Evolutionary conservation across 1,140 invertebrate genomes (phyloP), one percentile per base, ranked within the genome.

Genomic region (Halotydeus destructor): DNA sequence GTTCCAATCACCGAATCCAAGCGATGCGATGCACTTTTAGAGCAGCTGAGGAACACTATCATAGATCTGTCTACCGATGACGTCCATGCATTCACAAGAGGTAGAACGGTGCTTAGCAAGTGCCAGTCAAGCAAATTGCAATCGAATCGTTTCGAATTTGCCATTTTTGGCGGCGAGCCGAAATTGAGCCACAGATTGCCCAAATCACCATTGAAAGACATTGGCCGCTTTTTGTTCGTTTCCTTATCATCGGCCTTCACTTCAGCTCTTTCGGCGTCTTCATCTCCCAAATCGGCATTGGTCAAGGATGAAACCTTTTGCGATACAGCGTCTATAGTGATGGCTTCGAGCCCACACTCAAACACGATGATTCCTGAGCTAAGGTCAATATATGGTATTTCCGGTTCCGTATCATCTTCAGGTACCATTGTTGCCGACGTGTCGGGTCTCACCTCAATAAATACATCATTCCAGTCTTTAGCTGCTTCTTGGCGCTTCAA

Each of bases 151-250:
- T 79, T 71, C 0, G 85, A 91, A 26, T 89, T 89, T 1, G 86
- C 83, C 12, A 83, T 82, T 48, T 82, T 71, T 0, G 86, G 86
- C 2, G 89, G 88, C 1, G 89, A 86, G 16, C 88, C 88, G 65
- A 94, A 94, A 58, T 93, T 93, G 50, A 94, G 86, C 88, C 88
- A 96, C 9, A 89, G 77, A 0, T 77, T 75, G 56, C 80, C 78
- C 4, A 94, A 61, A 54, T 91, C 78, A 31, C 91, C 77, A 1
- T 59, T 52, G 26, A 60, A 61, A 47, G 59, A 60, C 23, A 12
- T 18, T 37, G 16, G 12, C 16, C 16, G 16, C 22, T 41, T 43
- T 23, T 12, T 39, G 45, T 51, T 18, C 30, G 25, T 30, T 27
- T 50, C 37, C 54, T 61, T 44, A 34, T 51, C 23, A 48, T 51